A percentile compares a stretch with the other conserved stretches of the same genome.
Evolutionary conservation across 2,113 vertebrate genomes (phyloP).

Genomic region (Castor canadensis): DNA sequence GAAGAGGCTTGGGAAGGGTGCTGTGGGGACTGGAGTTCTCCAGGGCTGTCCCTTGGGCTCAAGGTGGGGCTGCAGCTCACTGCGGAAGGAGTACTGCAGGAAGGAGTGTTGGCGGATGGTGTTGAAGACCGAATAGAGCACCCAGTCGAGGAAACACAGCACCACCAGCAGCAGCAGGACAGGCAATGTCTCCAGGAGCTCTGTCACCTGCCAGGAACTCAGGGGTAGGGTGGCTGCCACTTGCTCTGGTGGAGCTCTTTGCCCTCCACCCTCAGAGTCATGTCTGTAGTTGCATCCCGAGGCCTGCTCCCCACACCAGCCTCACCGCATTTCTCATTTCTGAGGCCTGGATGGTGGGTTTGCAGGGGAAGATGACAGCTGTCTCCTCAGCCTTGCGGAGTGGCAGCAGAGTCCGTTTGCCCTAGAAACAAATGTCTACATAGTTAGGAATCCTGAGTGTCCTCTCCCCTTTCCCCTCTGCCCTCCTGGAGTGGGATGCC

Average conservation of each 20-base stretch:
- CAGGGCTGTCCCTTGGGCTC: background rate
- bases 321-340: slow-evolving; percentile 84
- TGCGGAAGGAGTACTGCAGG: slow-evolving; percentile 87
- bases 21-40: background rate
- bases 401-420: slow-evolving; percentile 84
- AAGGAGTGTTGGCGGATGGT: slow-evolving; percentile 87
- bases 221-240: too few relatives aligned
- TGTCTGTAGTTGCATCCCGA: accelerated
- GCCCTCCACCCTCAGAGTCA: background rate
- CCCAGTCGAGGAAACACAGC: slow-evolving; percentile 84
- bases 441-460: background rate
- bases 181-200: slow-evolving; percentile 83
- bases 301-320: accelerated
- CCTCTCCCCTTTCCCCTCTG: background rate
- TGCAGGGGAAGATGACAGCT: slow-evolving; percentile 81
- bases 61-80: slow-evolving; percentile 79
- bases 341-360: slow-evolving; percentile 68
- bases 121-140: slow-evolving; percentile 86
- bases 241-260: background rate
- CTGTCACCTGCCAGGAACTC: slow-evolving; percentile 72
- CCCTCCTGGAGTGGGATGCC: background rate
- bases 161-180: slow-evolving; percentile 83
- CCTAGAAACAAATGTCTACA: slow-evolving; percentile 52
- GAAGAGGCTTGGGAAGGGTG: background rate
- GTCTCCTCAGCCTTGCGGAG: slow-evolving; percentile 81